Conservation (phyloP, 2,113 vertebrate species). For the Aythya baeri region DNA sequence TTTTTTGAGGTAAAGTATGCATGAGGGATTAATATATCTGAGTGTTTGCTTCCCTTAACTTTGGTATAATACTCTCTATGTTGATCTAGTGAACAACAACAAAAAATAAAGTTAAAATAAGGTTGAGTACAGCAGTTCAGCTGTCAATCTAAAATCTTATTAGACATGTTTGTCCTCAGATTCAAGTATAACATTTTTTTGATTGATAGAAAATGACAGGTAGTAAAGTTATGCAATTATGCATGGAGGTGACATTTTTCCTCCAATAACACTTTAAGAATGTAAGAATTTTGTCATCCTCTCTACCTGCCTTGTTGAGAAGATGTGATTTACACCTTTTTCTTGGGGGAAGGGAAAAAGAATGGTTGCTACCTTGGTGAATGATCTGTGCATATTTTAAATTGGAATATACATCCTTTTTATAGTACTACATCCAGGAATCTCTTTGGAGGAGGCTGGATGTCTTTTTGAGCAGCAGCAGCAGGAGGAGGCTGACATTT, state of each 20-base stretch:
- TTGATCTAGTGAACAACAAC: conserved; percentile 51
- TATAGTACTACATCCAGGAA: conserved; percentile 46
- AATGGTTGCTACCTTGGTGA: conserved; percentile 34
- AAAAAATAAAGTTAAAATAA: conserved; percentile 58
- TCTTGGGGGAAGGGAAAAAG: conserved; percentile 61
- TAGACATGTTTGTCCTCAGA: conserved; percentile 18
- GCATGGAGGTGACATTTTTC: conserved; percentile 67
- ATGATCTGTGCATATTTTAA: conserved; percentile 68
- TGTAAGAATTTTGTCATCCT: conserved; percentile 67
- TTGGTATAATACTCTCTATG: background rate
- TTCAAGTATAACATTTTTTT: conserved; percentile 46
- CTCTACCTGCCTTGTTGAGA: conserved; percentile 66
- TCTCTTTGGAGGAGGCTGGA: background rate
- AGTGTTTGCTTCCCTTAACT: conserved; percentile 29
- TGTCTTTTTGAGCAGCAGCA: background rate
- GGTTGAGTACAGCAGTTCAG: conserved; percentile 21
- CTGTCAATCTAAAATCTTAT: conserved; percentile 52
- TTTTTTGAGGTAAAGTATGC: background rate
- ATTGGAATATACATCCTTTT: conserved; percentile 68
- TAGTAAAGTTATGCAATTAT: conserved; percentile 61
- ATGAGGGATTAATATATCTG: conserved; percentile 42
- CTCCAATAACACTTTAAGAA: conserved; percentile 65
- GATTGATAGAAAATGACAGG: conserved; percentile 55
- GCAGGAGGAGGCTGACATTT: background rate
- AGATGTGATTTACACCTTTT: conserved; percentile 68